Base-by-base conservation (phyloP, 2,797 vertebrate genomes). In the Lutra lutra region DNA sequence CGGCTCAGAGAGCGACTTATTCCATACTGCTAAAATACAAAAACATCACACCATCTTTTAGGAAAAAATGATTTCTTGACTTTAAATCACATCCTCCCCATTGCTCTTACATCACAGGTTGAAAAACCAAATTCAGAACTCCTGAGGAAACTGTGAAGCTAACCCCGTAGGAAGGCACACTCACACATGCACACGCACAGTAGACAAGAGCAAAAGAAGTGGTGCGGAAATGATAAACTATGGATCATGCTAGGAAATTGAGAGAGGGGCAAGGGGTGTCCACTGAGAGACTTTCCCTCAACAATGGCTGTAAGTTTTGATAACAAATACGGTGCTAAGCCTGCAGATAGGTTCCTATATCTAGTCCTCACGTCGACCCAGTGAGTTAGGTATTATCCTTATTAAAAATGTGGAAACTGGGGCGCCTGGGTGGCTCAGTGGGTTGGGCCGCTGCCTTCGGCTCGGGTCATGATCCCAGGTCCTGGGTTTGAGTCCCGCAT, bases 341-440 rank as follows among this genome's bases (percentile, higher is more conserved):
- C 88, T 58, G 38, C n/a, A 94, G 77, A 86, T 79, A 70, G 79
- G 56, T 48, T 89, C 68, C 86, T 88, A 25, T 8, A 62, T 23
- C 86, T 95, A 87, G 64, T 91, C 29, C 40, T 85, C 29, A 27
- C 11, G 51, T 25, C 25, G 21, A 66, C 40, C 32, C 35, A 77
- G 35, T 58, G 85, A 90, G 72, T 89, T 80, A 56, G 51, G 68
- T 54, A 35, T 86, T 86, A 77, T 72, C 32, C 86, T 95, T 40
- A 43, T 73, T 83, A 40, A 92, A 94, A 92, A 92, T 54, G 17
- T 78, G 73, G 72, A 73, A 95, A 95, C 54, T 35, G 51, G 91
- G 54, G 46, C 83, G n/a, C n/a, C n/a, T n/a, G n/a, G n/a, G n/a
- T n/a, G n/a, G n/a, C n/a, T n/a, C n/a, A n/a, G n/a, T n/a, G n/a